A percentile compares a stretch with the other conserved stretches of the same genome.
Conservation (phyloP, 2,113 vertebrate genomes). For the Pongo abelii region DNA sequence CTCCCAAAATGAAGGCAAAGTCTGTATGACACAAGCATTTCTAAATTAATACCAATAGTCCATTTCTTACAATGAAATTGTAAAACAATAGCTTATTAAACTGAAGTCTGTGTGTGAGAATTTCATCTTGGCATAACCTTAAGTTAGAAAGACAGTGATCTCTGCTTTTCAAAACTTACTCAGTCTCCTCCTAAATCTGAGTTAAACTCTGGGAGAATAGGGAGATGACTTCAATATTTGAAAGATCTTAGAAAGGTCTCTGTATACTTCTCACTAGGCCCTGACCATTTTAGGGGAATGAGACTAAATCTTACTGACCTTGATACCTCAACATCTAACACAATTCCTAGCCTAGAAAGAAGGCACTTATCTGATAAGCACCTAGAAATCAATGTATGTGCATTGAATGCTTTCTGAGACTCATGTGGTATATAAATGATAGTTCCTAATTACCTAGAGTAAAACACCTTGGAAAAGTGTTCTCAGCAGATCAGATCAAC, state of each 20-base stretch:
- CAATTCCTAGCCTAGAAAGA: neutral
- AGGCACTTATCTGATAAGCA: neutral
- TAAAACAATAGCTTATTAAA: neutral
- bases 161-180: neutral
- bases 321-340: neutral
- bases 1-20: neutral
- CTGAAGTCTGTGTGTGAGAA: neutral
- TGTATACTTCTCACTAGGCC: neutral
- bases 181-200: neutral
- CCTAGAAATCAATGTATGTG: neutral
- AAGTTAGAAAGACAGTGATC: neutral
- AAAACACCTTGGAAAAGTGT: neutral
- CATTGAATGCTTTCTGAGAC: neutral
- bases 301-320: neutral
- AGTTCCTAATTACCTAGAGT: neutral
- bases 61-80: neutral
- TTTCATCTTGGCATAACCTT: conserved; percentile 4
- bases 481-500: neutral
- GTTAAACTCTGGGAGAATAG: neutral
- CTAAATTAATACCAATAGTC: neutral
- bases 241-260: neutral
- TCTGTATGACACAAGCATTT: neutral
- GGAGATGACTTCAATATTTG: neutral
- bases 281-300: neutral
- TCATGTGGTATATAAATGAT: neutral